These are phyloP conservation scores for Sebastiscus tertius DNA, from an alignment of 2,797 vertebrate species.

Conservation along the genomic window DNA sequence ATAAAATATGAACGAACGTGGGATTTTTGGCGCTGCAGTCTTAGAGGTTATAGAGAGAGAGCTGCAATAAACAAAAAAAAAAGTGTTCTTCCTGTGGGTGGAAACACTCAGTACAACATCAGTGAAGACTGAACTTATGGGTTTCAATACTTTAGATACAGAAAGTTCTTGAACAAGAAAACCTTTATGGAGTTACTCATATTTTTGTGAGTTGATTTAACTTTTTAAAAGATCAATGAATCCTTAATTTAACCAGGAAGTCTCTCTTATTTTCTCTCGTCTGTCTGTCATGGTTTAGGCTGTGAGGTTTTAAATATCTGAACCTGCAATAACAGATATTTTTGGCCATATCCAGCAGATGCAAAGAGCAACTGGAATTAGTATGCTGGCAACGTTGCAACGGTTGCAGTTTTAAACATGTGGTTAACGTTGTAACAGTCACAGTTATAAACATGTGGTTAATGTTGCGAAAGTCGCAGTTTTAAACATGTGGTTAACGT, in stretches of 20 bases:
- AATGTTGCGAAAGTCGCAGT: too few relatives aligned
- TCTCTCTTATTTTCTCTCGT: not conserved
- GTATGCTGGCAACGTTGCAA: too few relatives aligned
- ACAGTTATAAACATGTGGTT: too few relatives aligned
- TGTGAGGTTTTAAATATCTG: not conserved
- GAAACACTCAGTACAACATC: not conserved
- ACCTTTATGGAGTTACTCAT: not conserved
- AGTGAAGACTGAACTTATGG: not conserved
- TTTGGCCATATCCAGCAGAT: not conserved
- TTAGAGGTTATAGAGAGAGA: slow-evolving; percentile 17
- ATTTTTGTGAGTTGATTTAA: not conserved
- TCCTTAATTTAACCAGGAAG: not conserved
- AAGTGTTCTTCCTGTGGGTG: slow-evolving; percentile 6
- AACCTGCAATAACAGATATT: not conserved
- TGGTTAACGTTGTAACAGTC: too few relatives aligned
- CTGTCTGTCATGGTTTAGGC: not conserved
- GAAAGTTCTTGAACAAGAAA: not conserved
- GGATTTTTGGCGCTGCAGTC: slow-evolving; percentile 1
- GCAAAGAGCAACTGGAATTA: too few relatives aligned
- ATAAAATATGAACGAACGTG: slow-evolving; percentile 44
- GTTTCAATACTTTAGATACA: not conserved
- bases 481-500: not conserved
- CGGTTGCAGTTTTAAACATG: fast-evolving
- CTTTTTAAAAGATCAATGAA: not conserved
- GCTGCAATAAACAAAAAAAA: not conserved